Evolutionary conservation across 2,797 vertebrate species (phyloP), one percentile per base, ranked within the genome.

Genomic region (Nasua narica): DNA sequence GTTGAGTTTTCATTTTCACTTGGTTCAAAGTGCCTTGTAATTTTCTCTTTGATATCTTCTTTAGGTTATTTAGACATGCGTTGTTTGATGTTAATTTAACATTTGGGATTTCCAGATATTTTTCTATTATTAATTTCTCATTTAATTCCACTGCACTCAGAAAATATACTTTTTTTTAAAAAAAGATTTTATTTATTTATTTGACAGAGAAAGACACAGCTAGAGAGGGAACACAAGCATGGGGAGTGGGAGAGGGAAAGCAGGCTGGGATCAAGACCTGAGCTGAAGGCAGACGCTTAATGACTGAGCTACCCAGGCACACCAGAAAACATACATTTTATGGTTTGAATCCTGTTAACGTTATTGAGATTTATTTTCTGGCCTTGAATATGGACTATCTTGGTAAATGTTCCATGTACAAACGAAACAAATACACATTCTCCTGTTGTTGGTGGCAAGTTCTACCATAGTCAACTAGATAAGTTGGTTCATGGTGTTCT

Each of bases 41-140:
- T 70, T 84, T 78, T 32, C 23, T 27, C 56, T 96, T 96, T 40
- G 4, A 56, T 43, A 91, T 94, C 48, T 91, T 84, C 60, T 74
- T 88, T 95, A 14, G 29, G 25, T 87, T 87, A 74, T 67, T 87
- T 90, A 95, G 9, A 67, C 19, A 62, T 90, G 25, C 65, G 32
- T 74, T 91, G n/a, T 85, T 74, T 95, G 32, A 70, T 69, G 52
- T 72, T 91, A 84, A 69, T 95, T 69, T 81, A 96, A 48, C 83
- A 91, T 67, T 62, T 78, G 58, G 67, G 19, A 60, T 93, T 88
- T 85, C 52, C 72, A 81, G 35, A 88, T 37, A 56, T 85, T 5
- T 65, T 90, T 92, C 48, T 91, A 27, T 83, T 82, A 77, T n/a
- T 81, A 69, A 21, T 67, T 97, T 83, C 35, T 87, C 11, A 81